Percentiles rank a stretch among this genome's conserved stretches.
Conservation (phyloP, 2,797 vertebrate species). For the Gymnoscopelus braueri region DNA sequence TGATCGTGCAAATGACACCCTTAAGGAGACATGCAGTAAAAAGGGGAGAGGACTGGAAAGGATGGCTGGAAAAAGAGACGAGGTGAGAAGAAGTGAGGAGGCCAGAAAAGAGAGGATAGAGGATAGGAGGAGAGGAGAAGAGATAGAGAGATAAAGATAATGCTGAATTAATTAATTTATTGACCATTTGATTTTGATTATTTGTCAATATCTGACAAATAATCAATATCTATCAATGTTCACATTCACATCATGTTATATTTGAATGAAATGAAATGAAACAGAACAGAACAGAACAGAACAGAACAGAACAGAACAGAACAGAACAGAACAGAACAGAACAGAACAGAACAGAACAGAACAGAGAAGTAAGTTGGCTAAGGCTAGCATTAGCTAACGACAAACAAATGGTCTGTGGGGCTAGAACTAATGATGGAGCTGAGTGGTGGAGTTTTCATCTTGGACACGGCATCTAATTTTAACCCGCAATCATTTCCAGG, state of each 20-base stretch:
- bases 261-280: neutral
- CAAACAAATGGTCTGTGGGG: slow-evolving; percentile 62
- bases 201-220: too few species aligned
- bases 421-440: slow-evolving; percentile 59
- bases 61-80: slow-evolving; percentile 2
- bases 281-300: neutral
- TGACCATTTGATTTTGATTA: too few species aligned
- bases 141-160: neutral
- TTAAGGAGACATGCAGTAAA: neutral
- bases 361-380: slow-evolving; percentile 1
- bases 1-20: slow-evolving; percentile 32
- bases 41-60: slow-evolving; percentile 3
- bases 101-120: neutral
- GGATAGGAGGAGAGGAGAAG: neutral
- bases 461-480: slow-evolving; percentile 63
- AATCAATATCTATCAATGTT: too few species aligned
- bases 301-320: neutral
- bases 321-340: neutral
- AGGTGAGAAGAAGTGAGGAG: neutral
- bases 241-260: too few species aligned
- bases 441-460: slow-evolving; percentile 53
- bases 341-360: neutral
- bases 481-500: slow-evolving; percentile 75
- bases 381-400: slow-evolving; percentile 51
- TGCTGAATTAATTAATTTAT: too few species aligned